Percentiles rank a stretch among this genome's conserved stretches.
These are phyloP conservation scores for Heliconius erato DNA, from an alignment of 2,888 invertebrate genomes.

Conservation along the genomic window DNA sequence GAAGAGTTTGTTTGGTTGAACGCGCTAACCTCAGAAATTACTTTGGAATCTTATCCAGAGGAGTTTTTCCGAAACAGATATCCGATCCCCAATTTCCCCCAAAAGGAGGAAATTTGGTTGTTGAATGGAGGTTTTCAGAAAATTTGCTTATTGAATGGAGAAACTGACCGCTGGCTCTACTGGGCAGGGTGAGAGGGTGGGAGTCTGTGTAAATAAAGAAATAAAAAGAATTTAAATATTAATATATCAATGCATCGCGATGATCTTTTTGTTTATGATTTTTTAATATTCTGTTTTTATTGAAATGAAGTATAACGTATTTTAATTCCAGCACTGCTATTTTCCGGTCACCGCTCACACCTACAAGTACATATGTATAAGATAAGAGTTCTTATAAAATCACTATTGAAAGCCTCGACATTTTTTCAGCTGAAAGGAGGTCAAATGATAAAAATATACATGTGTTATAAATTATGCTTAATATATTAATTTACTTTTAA, in stretches of 20 bases:
- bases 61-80: too few species aligned
- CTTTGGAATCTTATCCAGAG: background rate
- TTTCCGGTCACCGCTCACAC: constrained; percentile 25
- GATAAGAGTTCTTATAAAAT: constrained; percentile 23
- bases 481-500: background rate
- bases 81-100: too few species aligned
- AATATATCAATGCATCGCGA: background rate
- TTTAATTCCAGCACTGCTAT: background rate
- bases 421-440: constrained; percentile 16
- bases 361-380: background rate
- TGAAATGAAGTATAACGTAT: background rate
- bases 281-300: background rate
- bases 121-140: too few species aligned
- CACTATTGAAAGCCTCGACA: constrained; percentile 1
- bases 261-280: background rate
- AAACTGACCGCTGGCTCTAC: background rate
- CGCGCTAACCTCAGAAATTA: background rate
- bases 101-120: too few species aligned
- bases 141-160: background rate
- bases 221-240: background rate
- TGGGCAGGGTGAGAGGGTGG: too few species aligned
- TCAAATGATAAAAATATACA: constrained; percentile 10
- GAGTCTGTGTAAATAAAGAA: background rate
- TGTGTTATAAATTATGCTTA: background rate
- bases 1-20: background rate